Evolutionary conservation across 2,797 vertebrate genomes (phyloP), one percentile per base, ranked within the genome.

Genomic region (Sebastes paucispinis): DNA sequence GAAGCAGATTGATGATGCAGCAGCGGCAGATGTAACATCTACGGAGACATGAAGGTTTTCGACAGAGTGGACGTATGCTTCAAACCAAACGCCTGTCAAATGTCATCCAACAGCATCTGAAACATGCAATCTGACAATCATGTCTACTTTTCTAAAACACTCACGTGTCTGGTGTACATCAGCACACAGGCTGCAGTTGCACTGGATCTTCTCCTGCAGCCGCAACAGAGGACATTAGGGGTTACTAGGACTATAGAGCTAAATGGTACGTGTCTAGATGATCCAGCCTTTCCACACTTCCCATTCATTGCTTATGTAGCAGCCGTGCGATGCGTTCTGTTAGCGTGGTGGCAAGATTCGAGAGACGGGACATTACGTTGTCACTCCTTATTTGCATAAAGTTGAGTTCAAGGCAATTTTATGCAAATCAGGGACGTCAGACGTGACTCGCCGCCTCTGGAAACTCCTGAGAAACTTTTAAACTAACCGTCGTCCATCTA

Each of bases 51-150:
- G 34, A 18, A 52, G 20, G 29, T 25, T 76, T 80, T 6, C 3
- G 64, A 74, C n/a, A 29, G 55, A 43, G 5, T 16, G 11, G 11
- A 43, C 14, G 50, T 31, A 4, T 0, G 32, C 39, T 50, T 70
- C 32, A 73, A 47, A 43, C 50, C 39, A 27, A 69, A 58, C 29
- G 55, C 43, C 57, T 81, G 66, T 81, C 72, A 59, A 62, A 68
- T 58, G 52, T 64, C 65, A 60, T 75, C 55, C 27, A 63, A 55
- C 75, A 68, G 29, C 63, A 65, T 32, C 52, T 68, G 3, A 64
- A 65, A 65, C 29, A 52, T 22, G 36, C 47, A 31, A n/a, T 71
- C 22, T 8, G 3, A 36, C 52, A 68, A 36, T 54, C 70, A 24
- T 50, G 22, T 58, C 52, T 20, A 50, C 43, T 50, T 50, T 50